Evolutionary conservation across 2,113 vertebrate genomes (phyloP).

Genomic region (Leucopsar rothschildi): DNA sequence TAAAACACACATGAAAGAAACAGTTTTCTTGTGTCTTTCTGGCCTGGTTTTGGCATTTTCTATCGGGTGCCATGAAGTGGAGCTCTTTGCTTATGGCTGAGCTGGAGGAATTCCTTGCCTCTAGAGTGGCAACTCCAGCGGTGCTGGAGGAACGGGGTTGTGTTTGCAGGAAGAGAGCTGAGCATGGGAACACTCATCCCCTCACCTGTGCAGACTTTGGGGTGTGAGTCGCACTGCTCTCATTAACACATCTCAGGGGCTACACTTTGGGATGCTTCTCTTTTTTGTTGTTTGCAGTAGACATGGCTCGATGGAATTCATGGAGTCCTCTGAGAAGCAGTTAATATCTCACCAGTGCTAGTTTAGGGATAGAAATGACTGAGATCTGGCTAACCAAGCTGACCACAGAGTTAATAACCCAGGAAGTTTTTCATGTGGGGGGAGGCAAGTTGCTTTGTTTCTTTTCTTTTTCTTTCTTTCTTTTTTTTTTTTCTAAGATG

Average conservation of each 20-base stretch:
- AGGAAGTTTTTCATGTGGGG: not conserved
- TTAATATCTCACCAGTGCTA: not conserved
- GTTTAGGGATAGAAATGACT: not conserved
- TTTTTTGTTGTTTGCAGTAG: not conserved
- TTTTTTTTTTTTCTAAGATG: not conserved
- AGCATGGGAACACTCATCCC: fast-evolving
- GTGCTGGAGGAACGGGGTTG: fast-evolving
- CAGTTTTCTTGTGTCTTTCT: not conserved
- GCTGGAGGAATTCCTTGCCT: not conserved
- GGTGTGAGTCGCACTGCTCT: fast-evolving
- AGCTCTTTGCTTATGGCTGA: not conserved
- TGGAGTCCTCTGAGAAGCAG: not conserved
- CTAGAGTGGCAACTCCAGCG: not conserved
- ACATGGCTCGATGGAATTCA: not conserved
- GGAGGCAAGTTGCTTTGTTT: not conserved
- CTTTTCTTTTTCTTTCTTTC: not conserved
- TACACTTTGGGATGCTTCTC: not conserved
- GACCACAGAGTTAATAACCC: not conserved
- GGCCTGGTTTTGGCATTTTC: not conserved
- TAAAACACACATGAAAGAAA: not conserved
- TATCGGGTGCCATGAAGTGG: not conserved
- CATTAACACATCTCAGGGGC: not conserved
- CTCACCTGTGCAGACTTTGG: too few relatives aligned
- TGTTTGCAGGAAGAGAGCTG: fast-evolving
- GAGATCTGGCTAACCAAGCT: not conserved